phyloP scores from a whole-genome alignment of 2,888 invertebrate genomes.

The Calephelis perditalis region DNA sequence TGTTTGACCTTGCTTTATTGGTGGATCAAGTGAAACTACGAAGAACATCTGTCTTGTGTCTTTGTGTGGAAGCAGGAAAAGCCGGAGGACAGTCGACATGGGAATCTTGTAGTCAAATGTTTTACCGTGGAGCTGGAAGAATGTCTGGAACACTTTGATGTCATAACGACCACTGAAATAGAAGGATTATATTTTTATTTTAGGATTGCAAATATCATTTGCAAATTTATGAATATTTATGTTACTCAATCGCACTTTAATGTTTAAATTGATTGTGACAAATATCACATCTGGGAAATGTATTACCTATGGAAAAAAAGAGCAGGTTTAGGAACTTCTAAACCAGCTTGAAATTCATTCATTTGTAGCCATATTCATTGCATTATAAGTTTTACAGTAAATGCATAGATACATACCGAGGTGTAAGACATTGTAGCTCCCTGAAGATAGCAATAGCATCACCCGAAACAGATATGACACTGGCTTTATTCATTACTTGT shows the following conservation, averaged over 20 bases:
- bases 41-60: slow-evolving; percentile 99
- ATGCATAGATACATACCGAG: slow-evolving; percentile 81
- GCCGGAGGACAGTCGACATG: slow-evolving; percentile 94
- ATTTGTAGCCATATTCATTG: no score
- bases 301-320: no score
- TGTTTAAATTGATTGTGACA: no score
- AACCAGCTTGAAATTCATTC: no score
- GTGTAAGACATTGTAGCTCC: slow-evolving; percentile 98
- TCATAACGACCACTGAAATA: slow-evolving; percentile 94
- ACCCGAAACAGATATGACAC: slow-evolving; percentile 97
- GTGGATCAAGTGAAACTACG: slow-evolving; percentile 98
- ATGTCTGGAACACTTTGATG: slow-evolving; percentile 92
- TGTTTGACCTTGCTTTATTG: slow-evolving; percentile 99
- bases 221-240: no score
- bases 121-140: slow-evolving; percentile 89
- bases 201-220: no score
- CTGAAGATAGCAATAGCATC: slow-evolving; percentile 98
- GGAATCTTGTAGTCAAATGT: slow-evolving; percentile 99
- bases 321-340: no score
- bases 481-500: slow-evolving; percentile 97
- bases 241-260: no score
- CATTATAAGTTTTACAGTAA: background rate
- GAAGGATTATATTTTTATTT: background rate
- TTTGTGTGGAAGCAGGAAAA: slow-evolving; percentile 97
- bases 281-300: no score